Base-by-base conservation (phyloP, 1,140 invertebrate species). In the Cepaea nemoralis region DNA sequence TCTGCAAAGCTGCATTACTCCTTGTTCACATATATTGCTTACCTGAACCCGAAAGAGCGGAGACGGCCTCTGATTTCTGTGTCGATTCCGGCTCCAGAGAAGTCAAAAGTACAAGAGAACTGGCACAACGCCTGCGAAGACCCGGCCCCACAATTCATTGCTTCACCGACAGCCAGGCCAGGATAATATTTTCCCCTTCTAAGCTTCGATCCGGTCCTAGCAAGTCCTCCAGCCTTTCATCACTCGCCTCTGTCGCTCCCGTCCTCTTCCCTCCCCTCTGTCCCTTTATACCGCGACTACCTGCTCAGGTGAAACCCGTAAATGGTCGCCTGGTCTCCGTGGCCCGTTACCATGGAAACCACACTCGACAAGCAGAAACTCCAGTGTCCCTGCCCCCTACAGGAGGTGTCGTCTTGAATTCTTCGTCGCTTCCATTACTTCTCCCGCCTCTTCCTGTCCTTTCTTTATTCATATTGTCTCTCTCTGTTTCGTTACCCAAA, bases 281-380 rank as follows among this genome's bases (percentile, higher is more conserved):
- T 24, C 14, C 63, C 39, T 33, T 40, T 31, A 1, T 40, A 19
- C 14, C n/a, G 42, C 63, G 37, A 37, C 40, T 69, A 79, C 77
- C 77, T 79, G 77, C 33, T 69, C 77, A 79, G 77, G 77, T 79
- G 63, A 67, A 50, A 31, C 27, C 77, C 40, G 66, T 69, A 79
- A 77, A 79, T 79, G 77, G 63, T 48, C 77, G 77, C 77, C 77
- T 55, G 59, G 77, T 37, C 39, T 69, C 40, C 66, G 42, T 48
- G 59, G 66, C 77, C 37, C 63, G 77, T 79, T 79, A 37, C 77
- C 77, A 79, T 79, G 77, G 77, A 31, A 79, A 79, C 77, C 55
- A 55, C 40, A 79, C 66, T 69, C 77, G 77, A 79, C 69, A 79
- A 39, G 77, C 42, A 69, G 66, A 79, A n/a, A 63, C 77, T 79